Conservation (phyloP, 2,888 invertebrate species). For the Mermis nigrescens region DNA sequence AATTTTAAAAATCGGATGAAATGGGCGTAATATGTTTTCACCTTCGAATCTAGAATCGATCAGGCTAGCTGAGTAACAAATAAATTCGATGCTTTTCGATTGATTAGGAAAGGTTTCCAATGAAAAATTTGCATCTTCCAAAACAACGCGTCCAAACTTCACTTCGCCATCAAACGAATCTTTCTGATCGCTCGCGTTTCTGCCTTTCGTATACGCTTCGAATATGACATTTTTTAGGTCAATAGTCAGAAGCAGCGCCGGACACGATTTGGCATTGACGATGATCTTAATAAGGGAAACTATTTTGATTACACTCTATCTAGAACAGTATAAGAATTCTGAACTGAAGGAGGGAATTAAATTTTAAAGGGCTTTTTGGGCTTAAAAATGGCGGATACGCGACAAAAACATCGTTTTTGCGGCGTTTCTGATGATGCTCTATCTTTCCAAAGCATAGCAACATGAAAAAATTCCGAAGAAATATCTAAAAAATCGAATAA, state of each 20-base stretch:
- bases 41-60: constrained; percentile 34
- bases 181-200: not conserved
- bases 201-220: constrained; percentile 9
- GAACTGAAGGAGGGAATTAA: too few relatives aligned
- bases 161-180: not conserved
- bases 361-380: too few relatives aligned
- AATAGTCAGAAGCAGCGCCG: constrained; percentile 33
- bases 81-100: constrained; percentile 36
- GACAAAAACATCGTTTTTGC: too few relatives aligned
- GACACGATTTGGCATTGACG: constrained; percentile 32
- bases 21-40: constrained; percentile 17
- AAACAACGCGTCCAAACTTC: constrained; percentile 33
- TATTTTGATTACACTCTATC: not conserved
- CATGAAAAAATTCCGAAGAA: too few relatives aligned
- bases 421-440: too few relatives aligned
- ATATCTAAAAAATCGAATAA: too few relatives aligned
- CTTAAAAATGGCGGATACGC: too few relatives aligned
- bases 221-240: constrained; percentile 35
- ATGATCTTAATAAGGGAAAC: constrained; percentile 26
- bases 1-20: not conserved
- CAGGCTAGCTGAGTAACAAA: constrained; percentile 36
- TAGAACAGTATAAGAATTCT: too few relatives aligned
- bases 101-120: constrained; percentile 37
- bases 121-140: constrained; percentile 33
- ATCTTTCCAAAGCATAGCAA: too few relatives aligned